Evolutionary conservation across 2,113 vertebrate genomes (phyloP), one percentile per base, ranked within the genome.

Genomic region (Isichthys henryi): DNA sequence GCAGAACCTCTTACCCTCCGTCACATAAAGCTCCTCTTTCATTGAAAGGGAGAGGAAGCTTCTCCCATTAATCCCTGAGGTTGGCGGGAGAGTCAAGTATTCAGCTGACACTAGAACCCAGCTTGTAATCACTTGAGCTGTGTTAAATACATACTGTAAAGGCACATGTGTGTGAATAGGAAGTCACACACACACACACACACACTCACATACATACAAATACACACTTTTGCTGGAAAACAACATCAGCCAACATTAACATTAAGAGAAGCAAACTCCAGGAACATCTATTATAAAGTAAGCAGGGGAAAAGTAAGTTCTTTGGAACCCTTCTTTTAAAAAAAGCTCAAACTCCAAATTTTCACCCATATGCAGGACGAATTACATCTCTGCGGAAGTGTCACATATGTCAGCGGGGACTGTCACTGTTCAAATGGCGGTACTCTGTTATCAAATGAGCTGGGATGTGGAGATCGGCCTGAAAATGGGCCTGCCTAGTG

Each of bases 1-100:
- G 83, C 46, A n/a, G n/a, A n/a, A 49, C n/a, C 48, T 50, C 83
- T 5, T 50, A 9, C 48, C n/a, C 83, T 50, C 48, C 83, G 27
- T 50, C n/a, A 50, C 83, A 21, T 50, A 86, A 86, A 53, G 46
- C 85, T 87, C 49, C 17, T 56, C 48, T 35, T 17, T 87, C 85
- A 87, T n/a, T 19, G 10, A 27, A 56, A 87, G 56, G n/a, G 43
- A 49, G 31, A 52, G 39, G 27, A 53, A 15, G 74, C n/a, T 87
- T 87, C 52, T 87, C 27, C n/a, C 85, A 56, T 87, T 56, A 87
- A 87, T 23, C 85, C 23, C 49, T 87, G 50, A 53, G 48, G 53
- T 15, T 80, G 39, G 19, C 10, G 3, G 8, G 21, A 84, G 23
- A 45, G 45, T 48, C 43, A 23, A 48, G 49, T 1, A 5, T 13